Evolutionary conservation across 1,140 invertebrate species (phyloP).

Genomic region (Bombus huntii): DNA sequence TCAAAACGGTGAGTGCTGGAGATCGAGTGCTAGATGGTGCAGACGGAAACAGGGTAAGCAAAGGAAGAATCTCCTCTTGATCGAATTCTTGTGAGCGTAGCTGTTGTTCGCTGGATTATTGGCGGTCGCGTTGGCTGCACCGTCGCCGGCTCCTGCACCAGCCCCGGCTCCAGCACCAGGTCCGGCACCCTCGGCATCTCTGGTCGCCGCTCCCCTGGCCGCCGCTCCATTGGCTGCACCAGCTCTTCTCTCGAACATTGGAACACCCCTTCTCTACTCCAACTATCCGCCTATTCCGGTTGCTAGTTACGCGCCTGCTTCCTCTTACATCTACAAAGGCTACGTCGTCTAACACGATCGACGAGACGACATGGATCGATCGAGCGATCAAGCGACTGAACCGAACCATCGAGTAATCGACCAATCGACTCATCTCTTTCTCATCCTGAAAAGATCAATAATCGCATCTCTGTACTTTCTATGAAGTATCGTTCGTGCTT

Average conservation of each 20-base stretch:
- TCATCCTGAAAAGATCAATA: background rate
- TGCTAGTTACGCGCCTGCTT: background rate
- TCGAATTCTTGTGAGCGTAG: constrained; percentile 26
- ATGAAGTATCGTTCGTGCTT: background rate
- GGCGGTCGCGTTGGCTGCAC: constrained; percentile 67
- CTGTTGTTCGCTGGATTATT: constrained; percentile 64
- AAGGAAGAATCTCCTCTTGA: background rate
- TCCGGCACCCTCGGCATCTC: constrained; percentile 33
- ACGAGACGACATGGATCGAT: background rate
- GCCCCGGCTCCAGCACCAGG: constrained; percentile 46
- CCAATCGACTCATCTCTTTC: background rate
- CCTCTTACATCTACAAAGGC: constrained; percentile 46
- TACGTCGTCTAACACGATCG: background rate
- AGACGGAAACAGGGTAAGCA: background rate
- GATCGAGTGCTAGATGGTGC: background rate
- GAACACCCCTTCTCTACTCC: constrained; percentile 60
- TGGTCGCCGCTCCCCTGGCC: constrained; percentile 24
- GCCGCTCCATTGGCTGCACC: constrained; percentile 45
- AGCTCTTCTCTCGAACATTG: constrained; percentile 39
- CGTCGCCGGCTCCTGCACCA: constrained; percentile 36
- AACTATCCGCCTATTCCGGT: constrained; percentile 36
- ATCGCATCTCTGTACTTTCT: background rate
- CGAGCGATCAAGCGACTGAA: background rate
- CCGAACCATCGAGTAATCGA: constrained; percentile 4
- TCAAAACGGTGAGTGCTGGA: constrained; percentile 69